Percentiles rank a stretch among this genome's conserved stretches.
Conservation (phyloP, 2,888 invertebrate species). For the Choristoneura rosaceana region DNA sequence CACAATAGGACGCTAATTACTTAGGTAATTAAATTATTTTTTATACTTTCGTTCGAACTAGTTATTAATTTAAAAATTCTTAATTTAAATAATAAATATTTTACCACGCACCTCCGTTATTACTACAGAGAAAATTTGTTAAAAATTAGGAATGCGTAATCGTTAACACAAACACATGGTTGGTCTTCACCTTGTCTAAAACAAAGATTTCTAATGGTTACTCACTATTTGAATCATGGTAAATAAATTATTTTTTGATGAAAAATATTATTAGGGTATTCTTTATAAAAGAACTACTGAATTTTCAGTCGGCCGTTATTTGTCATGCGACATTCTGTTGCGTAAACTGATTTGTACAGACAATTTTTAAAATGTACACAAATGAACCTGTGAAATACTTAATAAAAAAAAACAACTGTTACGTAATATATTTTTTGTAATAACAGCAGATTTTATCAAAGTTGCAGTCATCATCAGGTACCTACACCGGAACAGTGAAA, state of each 20-base stretch:
- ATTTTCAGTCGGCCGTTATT: background rate
- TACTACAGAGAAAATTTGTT: constrained; percentile 54
- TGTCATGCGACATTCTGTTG: background rate
- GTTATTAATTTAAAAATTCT: constrained; percentile 56
- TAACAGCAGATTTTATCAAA: background rate
- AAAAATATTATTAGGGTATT: background rate
- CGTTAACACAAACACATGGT: constrained; percentile 41
- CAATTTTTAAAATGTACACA: background rate
- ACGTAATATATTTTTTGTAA: background rate
- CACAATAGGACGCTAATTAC: constrained; percentile 44
- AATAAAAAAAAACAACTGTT: no score
- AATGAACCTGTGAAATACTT: background rate
- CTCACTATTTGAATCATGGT: constrained; percentile 12
- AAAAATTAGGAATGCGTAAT: constrained; percentile 62
- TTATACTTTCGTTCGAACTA: constrained; percentile 51
- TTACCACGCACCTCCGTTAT: constrained; percentile 64
- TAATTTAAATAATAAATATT: constrained; percentile 71
- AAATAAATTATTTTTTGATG: background rate
- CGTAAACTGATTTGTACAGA: background rate
- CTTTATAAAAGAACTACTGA: constrained; percentile 7
- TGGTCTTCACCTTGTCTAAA: constrained; percentile 18
- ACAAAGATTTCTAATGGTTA: constrained; percentile 13
- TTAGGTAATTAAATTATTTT: constrained; percentile 43
- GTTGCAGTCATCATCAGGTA: background rate
- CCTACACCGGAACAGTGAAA: background rate